These are phyloP conservation scores for Falco columbarius DNA, from an alignment of 2,797 vertebrate genomes.

Conservation along the genomic window DNA sequence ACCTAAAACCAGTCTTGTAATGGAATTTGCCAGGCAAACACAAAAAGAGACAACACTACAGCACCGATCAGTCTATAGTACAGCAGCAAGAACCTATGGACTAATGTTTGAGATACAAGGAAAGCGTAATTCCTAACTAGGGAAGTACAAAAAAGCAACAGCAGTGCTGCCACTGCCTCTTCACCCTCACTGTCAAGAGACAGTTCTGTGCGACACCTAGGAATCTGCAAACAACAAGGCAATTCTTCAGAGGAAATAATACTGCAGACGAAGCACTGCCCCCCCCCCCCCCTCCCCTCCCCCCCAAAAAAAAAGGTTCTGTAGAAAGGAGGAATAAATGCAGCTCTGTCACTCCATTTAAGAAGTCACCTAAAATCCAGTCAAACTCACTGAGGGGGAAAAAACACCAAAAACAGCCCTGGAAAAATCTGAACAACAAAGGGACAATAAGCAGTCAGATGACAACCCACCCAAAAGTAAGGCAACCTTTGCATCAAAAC, in stretches of 20 bases:
- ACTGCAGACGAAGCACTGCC: neutral
- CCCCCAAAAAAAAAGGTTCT: neutral
- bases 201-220: neutral
- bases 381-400: neutral
- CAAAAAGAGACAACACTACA: neutral
- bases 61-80: neutral
- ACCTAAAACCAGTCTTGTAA: neutral
- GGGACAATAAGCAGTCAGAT: neutral
- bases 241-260: neutral
- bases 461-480: neutral
- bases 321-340: neutral
- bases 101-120: fast-evolving
- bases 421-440: neutral
- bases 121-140: neutral
- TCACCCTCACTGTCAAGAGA: neutral
- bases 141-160: neutral
- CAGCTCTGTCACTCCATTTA: neutral
- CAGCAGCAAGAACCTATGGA: neutral
- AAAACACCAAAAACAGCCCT: fast-evolving
- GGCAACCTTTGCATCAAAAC: neutral
- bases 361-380: neutral
- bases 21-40: neutral
- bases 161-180: neutral
- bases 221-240: neutral
- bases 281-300: no score